Evolutionary conservation across 1,140 invertebrate genomes (phyloP).

Genomic region (Diorhabda carinulata): DNA sequence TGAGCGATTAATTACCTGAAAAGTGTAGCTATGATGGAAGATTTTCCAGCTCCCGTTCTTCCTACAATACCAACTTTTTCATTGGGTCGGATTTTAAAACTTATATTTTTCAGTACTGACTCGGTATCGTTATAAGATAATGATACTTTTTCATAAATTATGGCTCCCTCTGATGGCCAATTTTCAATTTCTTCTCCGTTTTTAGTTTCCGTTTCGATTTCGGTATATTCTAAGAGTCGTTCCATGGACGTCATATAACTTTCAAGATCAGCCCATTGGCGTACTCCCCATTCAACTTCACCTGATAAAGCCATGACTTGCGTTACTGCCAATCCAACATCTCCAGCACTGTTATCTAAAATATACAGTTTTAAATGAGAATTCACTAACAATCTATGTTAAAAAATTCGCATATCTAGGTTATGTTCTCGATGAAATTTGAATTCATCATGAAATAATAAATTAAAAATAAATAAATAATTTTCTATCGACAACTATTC

Average conservation of each 20-base stretch:
- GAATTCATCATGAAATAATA: too few species aligned
- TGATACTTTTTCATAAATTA: slow-evolving; percentile 62
- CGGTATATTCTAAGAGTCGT: slow-evolving; percentile 65
- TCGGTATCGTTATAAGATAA: slow-evolving; percentile 65
- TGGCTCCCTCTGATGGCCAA: slow-evolving; percentile 60
- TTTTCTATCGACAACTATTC: too few species aligned
- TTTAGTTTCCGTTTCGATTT: slow-evolving; percentile 68
- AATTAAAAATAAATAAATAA: too few species aligned
- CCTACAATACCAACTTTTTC: slow-evolving; percentile 69
- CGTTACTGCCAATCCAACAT: slow-evolving; percentile 75
- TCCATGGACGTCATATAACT: slow-evolving; percentile 84
- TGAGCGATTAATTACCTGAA: slow-evolving; percentile 51
- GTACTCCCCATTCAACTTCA: slow-evolving; percentile 79
- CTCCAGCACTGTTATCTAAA: slow-evolving; percentile 46
- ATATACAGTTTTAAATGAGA: too few species aligned
- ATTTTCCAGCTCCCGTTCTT: slow-evolving; percentile 78
- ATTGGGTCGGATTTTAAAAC: slow-evolving; percentile 55
- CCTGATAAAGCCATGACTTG: slow-evolving; percentile 73
- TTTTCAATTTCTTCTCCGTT: slow-evolving; percentile 61
- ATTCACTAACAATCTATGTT: too few species aligned
- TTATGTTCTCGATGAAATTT: too few species aligned
- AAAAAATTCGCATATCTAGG: too few species aligned
- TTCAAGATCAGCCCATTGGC: slow-evolving; percentile 79
- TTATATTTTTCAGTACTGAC: slow-evolving; percentile 61
- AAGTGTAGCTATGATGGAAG: slow-evolving; percentile 67